Base-by-base conservation (phyloP, 2,797 vertebrate species). In the Sebastes oblongus region DNA sequence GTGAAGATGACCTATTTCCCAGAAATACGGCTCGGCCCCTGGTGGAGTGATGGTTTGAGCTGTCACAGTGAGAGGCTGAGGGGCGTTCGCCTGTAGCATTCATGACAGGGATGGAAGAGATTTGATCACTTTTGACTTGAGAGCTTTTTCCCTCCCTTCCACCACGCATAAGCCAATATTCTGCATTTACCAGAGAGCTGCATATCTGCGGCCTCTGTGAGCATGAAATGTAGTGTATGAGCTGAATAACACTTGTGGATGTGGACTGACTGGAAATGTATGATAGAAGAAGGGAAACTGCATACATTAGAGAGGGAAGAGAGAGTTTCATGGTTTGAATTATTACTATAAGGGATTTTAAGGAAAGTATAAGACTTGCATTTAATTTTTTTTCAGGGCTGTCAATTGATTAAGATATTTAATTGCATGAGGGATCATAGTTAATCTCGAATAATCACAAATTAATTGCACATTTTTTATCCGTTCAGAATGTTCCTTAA, bases 1-100 rank as follows among this genome's bases (percentile, higher is more conserved):
- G 77, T 86, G 80, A 91, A 82, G 88, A 91, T 92, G 88, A 89
- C 89, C 90, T 80, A 92, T 93, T 93, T 92, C 82, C 69, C 64
- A 76, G 80, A 91, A 91, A 89, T 86, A 69, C 59, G 60, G 75
- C 79, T 69, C 22, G 50, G 80, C 73, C 73, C 18, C 4, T 0
- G n/a, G 64, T 75, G 61, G 77, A 77, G 76, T 64, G 84, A 80
- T 77, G 70, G 89, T 76, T 81, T 66, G 85, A 82, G 90, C 78
- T 80, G 78, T 87, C 87, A 77, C 83, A 75, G 72, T 66, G 62
- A 77, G 85, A 72, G 66, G 75, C 75, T 75, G 71, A 34, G 69
- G 84, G 68, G 25, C 83, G 83, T 78, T 89, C 14, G 82, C 69
- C 68, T 54, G 70, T 85, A 75, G 88, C 75, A 70, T 81, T 67